Evolutionary conservation across 2,888 invertebrate species (phyloP).

Genomic region (Lacanobia oleracea): DNA sequence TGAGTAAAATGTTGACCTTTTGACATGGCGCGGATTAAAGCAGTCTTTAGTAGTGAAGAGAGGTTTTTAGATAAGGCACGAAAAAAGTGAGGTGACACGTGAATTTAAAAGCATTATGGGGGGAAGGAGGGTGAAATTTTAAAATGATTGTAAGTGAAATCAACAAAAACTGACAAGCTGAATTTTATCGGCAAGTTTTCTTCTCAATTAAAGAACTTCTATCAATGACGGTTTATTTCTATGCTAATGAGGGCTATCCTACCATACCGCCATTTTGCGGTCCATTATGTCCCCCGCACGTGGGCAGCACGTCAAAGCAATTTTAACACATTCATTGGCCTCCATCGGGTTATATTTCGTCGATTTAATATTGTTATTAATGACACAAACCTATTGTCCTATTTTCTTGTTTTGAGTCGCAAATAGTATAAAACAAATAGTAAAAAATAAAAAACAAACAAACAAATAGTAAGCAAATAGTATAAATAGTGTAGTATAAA

Average conservation of each 20-base stretch:
- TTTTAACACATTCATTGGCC: not conserved
- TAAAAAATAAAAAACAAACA: no score
- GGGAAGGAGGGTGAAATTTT: not conserved
- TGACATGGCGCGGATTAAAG: conserved; percentile 22
- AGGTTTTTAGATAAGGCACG: not conserved
- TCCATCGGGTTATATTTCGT: not conserved
- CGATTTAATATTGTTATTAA: no score
- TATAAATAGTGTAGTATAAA: no score
- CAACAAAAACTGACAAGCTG: not conserved
- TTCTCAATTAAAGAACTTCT: not conserved
- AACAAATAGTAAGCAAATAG: no score
- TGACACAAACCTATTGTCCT: no score
- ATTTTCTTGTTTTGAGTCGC: no score
- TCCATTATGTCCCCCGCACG: not conserved
- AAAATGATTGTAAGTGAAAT: not conserved
- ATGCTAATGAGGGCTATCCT: not conserved
- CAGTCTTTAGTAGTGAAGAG: conserved; percentile 9
- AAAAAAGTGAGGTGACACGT: not conserved
- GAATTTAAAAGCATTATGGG: not conserved
- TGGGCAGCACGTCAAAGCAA: not conserved
- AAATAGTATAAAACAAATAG: no score
- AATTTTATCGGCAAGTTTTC: not conserved
- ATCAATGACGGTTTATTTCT: not conserved
- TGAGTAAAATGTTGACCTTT: conserved; percentile 43
- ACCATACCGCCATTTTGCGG: not conserved